Percentiles rank a stretch among this genome's conserved stretches.
Conservation (phyloP, 2,113 vertebrate genomes). For the Elachura formosa region DNA sequence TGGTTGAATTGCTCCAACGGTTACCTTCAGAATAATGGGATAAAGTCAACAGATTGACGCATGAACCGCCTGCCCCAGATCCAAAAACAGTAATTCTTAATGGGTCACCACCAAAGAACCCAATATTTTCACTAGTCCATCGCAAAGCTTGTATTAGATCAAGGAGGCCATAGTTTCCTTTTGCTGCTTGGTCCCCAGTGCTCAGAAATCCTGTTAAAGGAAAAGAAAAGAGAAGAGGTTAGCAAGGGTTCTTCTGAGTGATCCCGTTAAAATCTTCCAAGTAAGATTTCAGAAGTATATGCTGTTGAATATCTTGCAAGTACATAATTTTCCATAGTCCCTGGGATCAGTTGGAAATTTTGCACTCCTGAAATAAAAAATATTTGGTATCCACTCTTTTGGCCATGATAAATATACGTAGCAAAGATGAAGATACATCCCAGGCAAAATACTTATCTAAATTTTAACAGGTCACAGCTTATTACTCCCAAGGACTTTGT, state of each 20-base stretch:
- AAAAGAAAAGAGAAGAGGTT: constrained; percentile 27
- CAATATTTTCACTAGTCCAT: constrained; percentile 99
- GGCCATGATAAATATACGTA: neutral
- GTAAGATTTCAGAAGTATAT: neutral
- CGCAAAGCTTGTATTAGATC: constrained; percentile 96
- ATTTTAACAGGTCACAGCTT: neutral
- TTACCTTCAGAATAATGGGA: constrained; percentile 99
- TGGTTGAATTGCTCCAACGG: constrained; percentile 99
- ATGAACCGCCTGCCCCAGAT: constrained; percentile 96
- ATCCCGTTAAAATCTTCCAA: neutral
- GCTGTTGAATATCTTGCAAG: neutral
- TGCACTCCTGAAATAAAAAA: neutral
- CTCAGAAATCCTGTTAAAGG: constrained; percentile 88
- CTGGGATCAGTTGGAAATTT: neutral
- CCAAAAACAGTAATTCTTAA: constrained; percentile 98
- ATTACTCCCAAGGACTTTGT: neutral
- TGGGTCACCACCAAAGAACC: constrained; percentile 96
- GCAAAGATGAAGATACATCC: neutral
- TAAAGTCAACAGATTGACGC: constrained; percentile 97
- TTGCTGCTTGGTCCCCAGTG: constrained; percentile 97
- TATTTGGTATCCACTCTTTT: neutral
- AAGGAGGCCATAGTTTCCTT: constrained; percentile 96
- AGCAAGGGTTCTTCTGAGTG: neutral
- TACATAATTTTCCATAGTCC: neutral
- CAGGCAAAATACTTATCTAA: neutral